Evolutionary conservation across 2,113 vertebrate species (phyloP).

Genomic region (Scartelaos histophorus): DNA sequence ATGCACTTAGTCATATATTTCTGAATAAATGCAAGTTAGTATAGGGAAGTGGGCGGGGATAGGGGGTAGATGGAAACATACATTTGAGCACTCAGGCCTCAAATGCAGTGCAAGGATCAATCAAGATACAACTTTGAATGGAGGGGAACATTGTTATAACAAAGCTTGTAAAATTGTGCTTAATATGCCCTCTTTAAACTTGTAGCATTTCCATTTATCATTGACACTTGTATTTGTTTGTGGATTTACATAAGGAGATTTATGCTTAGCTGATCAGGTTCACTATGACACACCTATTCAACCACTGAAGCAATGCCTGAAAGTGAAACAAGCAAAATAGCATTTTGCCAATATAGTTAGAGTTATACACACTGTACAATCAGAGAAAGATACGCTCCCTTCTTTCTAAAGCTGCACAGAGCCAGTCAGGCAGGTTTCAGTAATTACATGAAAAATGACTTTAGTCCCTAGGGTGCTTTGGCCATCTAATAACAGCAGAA

Average conservation of each 20-base stretch:
- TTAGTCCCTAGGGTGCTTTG: constrained; percentile 67
- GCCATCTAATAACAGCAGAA: constrained; percentile 53
- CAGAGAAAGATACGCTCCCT: constrained; percentile 46
- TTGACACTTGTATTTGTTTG: not conserved
- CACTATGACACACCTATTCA: constrained; percentile 2
- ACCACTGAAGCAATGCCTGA: not conserved
- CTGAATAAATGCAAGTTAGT: too few relatives aligned
- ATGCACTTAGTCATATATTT: too few relatives aligned
- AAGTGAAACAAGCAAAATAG: constrained; percentile 34
- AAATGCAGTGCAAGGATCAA: too few relatives aligned
- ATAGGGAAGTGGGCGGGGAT: too few relatives aligned
- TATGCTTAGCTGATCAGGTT: constrained; percentile 1
- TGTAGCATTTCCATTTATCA: not conserved
- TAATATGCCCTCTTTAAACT: too few relatives aligned
- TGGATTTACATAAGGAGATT: constrained; percentile 1
- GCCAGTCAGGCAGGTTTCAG: constrained; percentile 78
- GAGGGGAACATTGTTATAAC: too few relatives aligned
- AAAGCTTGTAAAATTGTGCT: too few relatives aligned
- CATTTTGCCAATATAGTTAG: constrained; percentile 21
- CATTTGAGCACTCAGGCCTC: too few relatives aligned
- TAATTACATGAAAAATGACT: constrained; percentile 78
- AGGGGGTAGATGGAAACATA: too few relatives aligned
- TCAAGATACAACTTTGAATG: too few relatives aligned
- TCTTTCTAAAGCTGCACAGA: constrained; percentile 60
- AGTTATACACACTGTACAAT: constrained; percentile 41